Conservation (phyloP, 2,888 invertebrate genomes). For the Drosophila maculinotata region DNA sequence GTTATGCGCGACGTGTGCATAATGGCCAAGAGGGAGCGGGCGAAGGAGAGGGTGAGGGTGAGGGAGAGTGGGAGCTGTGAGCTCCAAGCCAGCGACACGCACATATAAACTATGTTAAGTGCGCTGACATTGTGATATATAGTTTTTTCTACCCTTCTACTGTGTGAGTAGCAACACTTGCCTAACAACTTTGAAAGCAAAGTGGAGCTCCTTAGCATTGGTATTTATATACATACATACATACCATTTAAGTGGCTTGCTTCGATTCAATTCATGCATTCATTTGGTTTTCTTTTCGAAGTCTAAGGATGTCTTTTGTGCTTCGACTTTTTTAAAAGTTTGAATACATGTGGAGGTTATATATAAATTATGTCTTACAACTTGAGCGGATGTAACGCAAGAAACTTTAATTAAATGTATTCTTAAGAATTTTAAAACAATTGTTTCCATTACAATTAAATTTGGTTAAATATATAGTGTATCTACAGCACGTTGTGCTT, state of each 20-base stretch:
- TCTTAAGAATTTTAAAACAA: too few relatives aligned
- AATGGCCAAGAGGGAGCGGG: slow-evolving; percentile 50
- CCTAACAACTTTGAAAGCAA: slow-evolving; percentile 5
- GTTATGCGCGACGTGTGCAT: slow-evolving; percentile 79
- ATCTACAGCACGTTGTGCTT: neutral
- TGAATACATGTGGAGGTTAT: too few relatives aligned
- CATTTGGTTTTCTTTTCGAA: too few relatives aligned
- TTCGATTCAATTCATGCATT: neutral
- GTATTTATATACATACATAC: too few relatives aligned
- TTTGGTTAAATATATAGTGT: slow-evolving; percentile 8
- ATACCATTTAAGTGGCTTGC: too few relatives aligned
- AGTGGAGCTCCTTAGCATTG: slow-evolving; percentile 3
- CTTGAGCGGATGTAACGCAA: too few relatives aligned
- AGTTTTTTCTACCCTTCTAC: slow-evolving; percentile 45
- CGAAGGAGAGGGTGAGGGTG: neutral
- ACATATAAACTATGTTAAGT: slow-evolving; percentile 77
- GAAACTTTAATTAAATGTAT: too few relatives aligned
- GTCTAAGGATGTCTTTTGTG: too few relatives aligned
- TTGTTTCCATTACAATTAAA: too few relatives aligned
- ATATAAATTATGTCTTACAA: too few relatives aligned
- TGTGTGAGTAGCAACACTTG: slow-evolving; percentile 10
- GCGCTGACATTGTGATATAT: slow-evolving; percentile 75
- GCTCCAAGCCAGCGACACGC: slow-evolving; percentile 50
- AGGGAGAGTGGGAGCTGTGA: slow-evolving; percentile 11
- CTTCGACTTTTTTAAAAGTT: too few relatives aligned